phyloP scores from a whole-genome alignment of 1,140 invertebrate species.

The Drosophila rhopaloa region DNA sequence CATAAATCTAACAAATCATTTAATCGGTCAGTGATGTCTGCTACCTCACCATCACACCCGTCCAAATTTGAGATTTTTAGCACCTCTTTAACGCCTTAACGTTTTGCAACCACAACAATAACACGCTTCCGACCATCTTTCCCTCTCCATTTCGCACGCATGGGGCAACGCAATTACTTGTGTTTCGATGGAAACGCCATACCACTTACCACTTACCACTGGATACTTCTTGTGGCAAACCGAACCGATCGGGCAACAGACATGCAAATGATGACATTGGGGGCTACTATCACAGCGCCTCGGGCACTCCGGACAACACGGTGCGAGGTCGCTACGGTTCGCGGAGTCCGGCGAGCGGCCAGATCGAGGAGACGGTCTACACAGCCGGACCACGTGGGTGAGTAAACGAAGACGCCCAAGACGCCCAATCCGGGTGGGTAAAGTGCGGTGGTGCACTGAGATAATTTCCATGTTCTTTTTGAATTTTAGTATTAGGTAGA shows the following conservation, averaged over 20 bases:
- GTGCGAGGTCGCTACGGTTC: constrained; percentile 88
- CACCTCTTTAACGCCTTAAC: constrained; percentile 66
- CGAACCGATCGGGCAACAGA: constrained; percentile 70
- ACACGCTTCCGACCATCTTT: constrained; percentile 39
- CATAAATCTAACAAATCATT: constrained; percentile 63
- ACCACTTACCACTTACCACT: constrained; percentile 1
- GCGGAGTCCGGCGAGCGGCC: constrained; percentile 87
- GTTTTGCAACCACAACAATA: constrained; percentile 64
- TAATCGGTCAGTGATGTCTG: constrained; percentile 43
- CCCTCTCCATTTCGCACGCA: constrained; percentile 42
- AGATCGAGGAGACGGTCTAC: constrained; percentile 88
- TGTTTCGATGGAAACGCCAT: constrained; percentile 27
- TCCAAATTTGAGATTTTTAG: constrained; percentile 47
- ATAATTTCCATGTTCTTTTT: neutral
- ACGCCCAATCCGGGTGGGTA: constrained; percentile 19
- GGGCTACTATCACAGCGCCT: constrained; percentile 87
- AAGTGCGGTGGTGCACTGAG: constrained; percentile 31
- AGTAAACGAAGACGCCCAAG: constrained; percentile 66
- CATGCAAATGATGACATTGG: constrained; percentile 88
- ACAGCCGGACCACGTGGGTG: constrained; percentile 90
- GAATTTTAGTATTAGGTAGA: too few relatives aligned
- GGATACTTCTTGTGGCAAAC: neutral
- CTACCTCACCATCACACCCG: constrained; percentile 27
- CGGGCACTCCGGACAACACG: constrained; percentile 87
- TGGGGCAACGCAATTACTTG: constrained; percentile 67